Evolutionary conservation across 2,888 invertebrate species (phyloP), one percentile per base, ranked within the genome.

Genomic region (Lycia hirtaria): DNA sequence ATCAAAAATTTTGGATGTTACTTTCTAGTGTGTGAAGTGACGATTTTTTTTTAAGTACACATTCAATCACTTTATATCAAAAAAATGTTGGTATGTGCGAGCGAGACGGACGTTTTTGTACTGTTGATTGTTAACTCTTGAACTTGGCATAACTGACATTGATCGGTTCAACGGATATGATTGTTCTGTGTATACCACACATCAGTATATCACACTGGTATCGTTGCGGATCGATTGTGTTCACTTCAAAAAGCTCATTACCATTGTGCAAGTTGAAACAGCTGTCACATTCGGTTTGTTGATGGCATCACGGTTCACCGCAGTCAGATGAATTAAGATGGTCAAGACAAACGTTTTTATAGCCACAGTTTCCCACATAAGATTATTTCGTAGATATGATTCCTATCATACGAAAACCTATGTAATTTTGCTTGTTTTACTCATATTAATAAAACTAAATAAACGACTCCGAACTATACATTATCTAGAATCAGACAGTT

Each of bases 101-200:
- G n/a, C n/a, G n/a, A n/a, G n/a, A n/a, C n/a, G n/a, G n/a, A n/a
- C n/a, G n/a, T n/a, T n/a, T n/a, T n/a, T n/a, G n/a, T n/a, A n/a
- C n/a, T n/a, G n/a, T n/a, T n/a, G n/a, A n/a, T n/a, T n/a, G 63
- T 67, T 56, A 62, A 56, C 55, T 37, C 48, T 58, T 68, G 60
- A 65, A 62, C 60, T 68, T 62, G 62, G 33, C 24, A 50, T 43
- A 41, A 20, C 44, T 43, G 14, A 9, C 44, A 19, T 28, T 12
- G 12, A 32, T 26, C 17, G 33, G 37, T 49, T 22, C 14, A 38
- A 49, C 35, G 6, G 38, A 35, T 51, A 24, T 44, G 24, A 30
- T 48, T 49, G 53, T 43, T 44, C 37, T 57, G 43, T 26, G 32
- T n/a, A n/a, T n/a, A n/a, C n/a, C n/a, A n/a, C n/a, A n/a, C n/a